Evolutionary conservation across 2,113 vertebrate species (phyloP).

Genomic region (Pica pica): DNA sequence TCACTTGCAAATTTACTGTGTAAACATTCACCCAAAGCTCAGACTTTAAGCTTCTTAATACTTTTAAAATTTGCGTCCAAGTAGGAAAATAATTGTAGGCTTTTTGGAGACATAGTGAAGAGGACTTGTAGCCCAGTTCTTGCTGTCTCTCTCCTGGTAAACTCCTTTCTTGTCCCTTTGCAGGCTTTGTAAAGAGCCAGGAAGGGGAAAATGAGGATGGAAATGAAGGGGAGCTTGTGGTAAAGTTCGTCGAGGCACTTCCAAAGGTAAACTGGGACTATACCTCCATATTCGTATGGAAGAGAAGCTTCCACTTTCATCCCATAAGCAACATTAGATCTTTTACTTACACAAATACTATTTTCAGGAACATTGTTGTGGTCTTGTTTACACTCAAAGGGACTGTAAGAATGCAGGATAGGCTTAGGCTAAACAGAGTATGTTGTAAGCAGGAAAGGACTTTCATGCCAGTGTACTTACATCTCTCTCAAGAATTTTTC

Average conservation of each 20-base stretch:
- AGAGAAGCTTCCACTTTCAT: neutral
- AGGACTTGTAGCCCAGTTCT: neutral
- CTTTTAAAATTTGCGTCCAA: neutral
- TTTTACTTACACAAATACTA: neutral
- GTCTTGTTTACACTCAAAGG: neutral
- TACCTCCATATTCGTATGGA: neutral
- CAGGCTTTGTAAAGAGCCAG: conserved; percentile 90
- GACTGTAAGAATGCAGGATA: neutral
- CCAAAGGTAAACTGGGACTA: conserved; percentile 79
- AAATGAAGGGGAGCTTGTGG: conserved; percentile 83
- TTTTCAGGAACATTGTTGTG: neutral
- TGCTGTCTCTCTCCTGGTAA: neutral
- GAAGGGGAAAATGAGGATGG: conserved; percentile 91
- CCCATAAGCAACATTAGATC: neutral
- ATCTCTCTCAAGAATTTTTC: neutral
- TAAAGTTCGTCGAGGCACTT: conserved; percentile 79
- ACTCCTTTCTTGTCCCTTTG: neutral
- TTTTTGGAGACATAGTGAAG: neutral
- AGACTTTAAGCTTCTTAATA: neutral
- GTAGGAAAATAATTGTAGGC: neutral
- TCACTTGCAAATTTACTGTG: neutral
- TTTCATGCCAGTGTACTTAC: neutral
- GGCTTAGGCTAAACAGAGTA: neutral
- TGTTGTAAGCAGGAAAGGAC: neutral
- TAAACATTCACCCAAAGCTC: conserved; percentile 7